phyloP scores from a whole-genome alignment of 2,888 invertebrate species.

The Branchellion lobata region DNA sequence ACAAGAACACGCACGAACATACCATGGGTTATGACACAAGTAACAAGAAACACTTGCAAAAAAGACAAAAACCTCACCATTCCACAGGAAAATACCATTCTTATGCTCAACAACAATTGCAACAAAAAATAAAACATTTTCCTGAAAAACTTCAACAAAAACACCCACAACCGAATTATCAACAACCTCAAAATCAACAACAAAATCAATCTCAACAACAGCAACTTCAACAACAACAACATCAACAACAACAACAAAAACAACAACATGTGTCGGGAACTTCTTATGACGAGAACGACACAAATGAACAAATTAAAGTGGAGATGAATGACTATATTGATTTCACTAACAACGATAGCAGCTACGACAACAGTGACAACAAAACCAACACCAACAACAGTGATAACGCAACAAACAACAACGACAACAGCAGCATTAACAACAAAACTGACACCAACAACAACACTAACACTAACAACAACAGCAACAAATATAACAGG shows the following conservation, averaged over 20 bases:
- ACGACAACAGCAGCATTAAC: too few species aligned
- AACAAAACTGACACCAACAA: too few species aligned
- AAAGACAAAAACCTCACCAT: neutral
- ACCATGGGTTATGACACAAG: too few species aligned
- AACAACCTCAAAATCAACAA: neutral
- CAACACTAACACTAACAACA: too few species aligned
- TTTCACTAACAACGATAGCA: neutral
- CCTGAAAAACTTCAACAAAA: neutral
- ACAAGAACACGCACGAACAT: too few species aligned
- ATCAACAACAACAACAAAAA: slow-evolving; percentile 7
- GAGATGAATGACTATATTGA: too few species aligned
- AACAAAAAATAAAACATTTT: neutral
- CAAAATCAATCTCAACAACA: neutral
- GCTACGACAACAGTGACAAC: neutral
- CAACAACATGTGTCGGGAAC: neutral
- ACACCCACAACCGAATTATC: neutral
- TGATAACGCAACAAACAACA: neutral
- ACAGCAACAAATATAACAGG: too few species aligned
- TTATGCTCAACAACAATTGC: neutral
- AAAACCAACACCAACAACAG: neutral
- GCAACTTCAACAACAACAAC: slow-evolving; percentile 15
- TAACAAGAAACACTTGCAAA: neutral
- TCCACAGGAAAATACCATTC: too few species aligned
- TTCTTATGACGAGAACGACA: neutral
- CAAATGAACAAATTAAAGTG: too few species aligned